phyloP scores from a whole-genome alignment of 2,113 vertebrate genomes.

The human (Homo sapiens) region GRCh38 chrX:145580501-145581000 shows the following conservation, averaged over 20 bases:
- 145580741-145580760: neutral
- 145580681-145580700: neutral
- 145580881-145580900: neutral
- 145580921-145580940: neutral
- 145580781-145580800: slow-evolving; percentile 6
- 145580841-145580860: neutral
- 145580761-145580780: neutral
- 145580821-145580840: neutral
- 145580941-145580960: neutral
- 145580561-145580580: neutral
- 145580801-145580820: neutral
- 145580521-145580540: neutral
- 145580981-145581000: neutral
- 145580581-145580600: neutral
- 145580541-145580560: neutral
- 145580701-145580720: neutral
- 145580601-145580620: neutral
- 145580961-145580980: neutral
- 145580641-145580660: neutral
- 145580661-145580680: neutral
- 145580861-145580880: neutral
- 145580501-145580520: neutral
- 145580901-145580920: neutral
- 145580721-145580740: slow-evolving; percentile 23
- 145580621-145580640: slow-evolving; percentile 5